phyloP scores from a whole-genome alignment of 1,140 invertebrate species.

The Doryteuthis pealeii region DNA sequence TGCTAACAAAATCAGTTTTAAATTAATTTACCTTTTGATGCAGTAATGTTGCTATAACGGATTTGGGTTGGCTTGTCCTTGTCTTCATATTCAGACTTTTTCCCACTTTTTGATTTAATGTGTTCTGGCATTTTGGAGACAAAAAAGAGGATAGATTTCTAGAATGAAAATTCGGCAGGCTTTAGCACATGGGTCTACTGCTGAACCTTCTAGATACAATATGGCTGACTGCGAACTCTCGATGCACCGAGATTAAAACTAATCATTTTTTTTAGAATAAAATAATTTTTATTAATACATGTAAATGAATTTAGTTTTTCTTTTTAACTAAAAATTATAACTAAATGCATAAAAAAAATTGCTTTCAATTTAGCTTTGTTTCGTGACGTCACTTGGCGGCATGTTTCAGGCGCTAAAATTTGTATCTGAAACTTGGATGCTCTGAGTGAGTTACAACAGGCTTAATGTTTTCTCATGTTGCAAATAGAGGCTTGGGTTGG shows the following conservation, averaged over 20 bases:
- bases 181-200: not conserved
- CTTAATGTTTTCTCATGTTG: not conserved
- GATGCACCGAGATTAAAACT: not conserved
- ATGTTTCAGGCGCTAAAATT: constrained; percentile 1
- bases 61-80: constrained; percentile 95
- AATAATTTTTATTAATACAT: not conserved
- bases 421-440: not conserved
- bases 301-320: not conserved
- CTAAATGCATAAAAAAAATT: no score
- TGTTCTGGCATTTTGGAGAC: constrained; percentile 14
- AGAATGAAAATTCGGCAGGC: not conserved
- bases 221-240: not conserved
- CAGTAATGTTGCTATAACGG: constrained; percentile 91
- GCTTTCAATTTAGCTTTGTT: not conserved
- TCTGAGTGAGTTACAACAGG: not conserved
- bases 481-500: not conserved
- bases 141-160: no score
- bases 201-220: not conserved
- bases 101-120: constrained; percentile 12
- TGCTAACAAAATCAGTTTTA: no score
- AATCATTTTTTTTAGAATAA: not conserved
- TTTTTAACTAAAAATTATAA: no score
- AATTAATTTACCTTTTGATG: constrained; percentile 84
- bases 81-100: constrained; percentile 59
- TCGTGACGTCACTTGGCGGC: not conserved